phyloP scores from a whole-genome alignment of 2,797 vertebrate genomes.

The Dicrostonyx torquatus region DNA sequence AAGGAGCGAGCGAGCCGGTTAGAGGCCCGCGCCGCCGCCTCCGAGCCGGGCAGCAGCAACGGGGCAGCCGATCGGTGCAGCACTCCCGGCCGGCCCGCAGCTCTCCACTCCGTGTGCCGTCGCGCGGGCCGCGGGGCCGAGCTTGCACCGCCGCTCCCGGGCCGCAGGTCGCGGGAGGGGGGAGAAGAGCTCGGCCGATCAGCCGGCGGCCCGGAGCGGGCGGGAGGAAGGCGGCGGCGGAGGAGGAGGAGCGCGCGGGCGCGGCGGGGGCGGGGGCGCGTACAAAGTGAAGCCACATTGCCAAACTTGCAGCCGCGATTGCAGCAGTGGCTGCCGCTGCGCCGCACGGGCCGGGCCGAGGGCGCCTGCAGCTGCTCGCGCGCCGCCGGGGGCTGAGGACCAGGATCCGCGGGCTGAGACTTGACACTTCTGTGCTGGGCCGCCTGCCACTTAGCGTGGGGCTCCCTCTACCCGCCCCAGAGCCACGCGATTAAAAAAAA shows the following conservation, averaged over 20 bases:
- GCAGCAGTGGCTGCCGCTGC: conserved; percentile 85
- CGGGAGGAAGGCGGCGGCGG: conserved; percentile 69
- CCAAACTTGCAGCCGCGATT: conserved; percentile 86
- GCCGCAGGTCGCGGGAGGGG: conserved; percentile 7
- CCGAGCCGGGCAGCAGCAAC: conserved; percentile 69
- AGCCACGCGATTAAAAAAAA: conserved; percentile 57
- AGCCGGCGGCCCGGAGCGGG: conserved; percentile 56
- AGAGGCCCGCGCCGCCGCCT: conserved; percentile 78
- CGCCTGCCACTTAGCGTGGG: conserved; percentile 70
- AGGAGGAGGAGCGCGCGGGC: conserved; percentile 68
- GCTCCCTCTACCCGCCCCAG: conserved; percentile 54
- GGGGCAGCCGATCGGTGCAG: conserved; percentile 7
- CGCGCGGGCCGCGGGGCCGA: neutral
- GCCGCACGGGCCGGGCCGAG: conserved; percentile 73
- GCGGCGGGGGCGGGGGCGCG: conserved; percentile 75
- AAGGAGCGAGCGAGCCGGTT: conserved; percentile 80
- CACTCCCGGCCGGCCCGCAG: conserved; percentile 6
- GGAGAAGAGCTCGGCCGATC: conserved; percentile 58
- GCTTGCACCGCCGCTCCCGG: neutral
- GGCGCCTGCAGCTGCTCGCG: conserved; percentile 83
- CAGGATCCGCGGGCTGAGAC: conserved; percentile 65
- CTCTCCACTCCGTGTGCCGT: neutral
- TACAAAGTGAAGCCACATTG: conserved; percentile 87
- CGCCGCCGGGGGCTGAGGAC: conserved; percentile 74
- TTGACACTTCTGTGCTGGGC: conserved; percentile 71